phyloP scores from a whole-genome alignment of 2,113 vertebrate species.

The Psilopogon haemacephalus region DNA sequence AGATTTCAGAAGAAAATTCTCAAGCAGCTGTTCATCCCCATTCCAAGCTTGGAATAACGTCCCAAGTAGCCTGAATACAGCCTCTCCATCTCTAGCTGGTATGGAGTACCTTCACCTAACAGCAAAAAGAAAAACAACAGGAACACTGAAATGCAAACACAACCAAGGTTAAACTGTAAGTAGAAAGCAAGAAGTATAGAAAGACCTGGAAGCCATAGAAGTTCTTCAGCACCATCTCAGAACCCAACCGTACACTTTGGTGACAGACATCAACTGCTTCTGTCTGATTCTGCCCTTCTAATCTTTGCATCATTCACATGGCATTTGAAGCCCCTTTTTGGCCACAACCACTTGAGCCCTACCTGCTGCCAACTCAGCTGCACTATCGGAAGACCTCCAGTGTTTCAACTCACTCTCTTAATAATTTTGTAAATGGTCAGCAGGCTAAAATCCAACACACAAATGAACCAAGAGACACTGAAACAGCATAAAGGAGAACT shows the following conservation, averaged over 20 bases:
- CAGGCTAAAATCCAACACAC: background rate
- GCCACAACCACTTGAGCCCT: background rate
- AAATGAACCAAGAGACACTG: background rate
- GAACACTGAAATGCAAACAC: constrained; percentile 41
- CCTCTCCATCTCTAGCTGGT: background rate
- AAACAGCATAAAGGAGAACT: background rate
- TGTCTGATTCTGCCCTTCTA: background rate
- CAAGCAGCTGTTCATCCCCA: background rate
- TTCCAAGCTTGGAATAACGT: background rate
- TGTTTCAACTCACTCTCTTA: background rate
- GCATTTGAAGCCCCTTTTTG: background rate
- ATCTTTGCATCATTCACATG: background rate
- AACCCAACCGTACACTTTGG: background rate
- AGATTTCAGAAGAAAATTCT: background rate
- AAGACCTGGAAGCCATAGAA: background rate
- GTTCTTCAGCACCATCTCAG: background rate
- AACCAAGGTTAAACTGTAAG: background rate
- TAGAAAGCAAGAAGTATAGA: background rate
- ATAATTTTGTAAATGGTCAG: background rate
- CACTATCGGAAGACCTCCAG: background rate
- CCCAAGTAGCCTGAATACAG: background rate
- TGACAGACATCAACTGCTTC: background rate
- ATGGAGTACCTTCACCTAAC: background rate
- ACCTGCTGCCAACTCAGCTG: background rate
- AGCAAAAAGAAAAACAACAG: constrained; percentile 8